These are phyloP conservation scores for Flexamia atlantica DNA, from an alignment of 2,888 invertebrate species.

Conservation along the genomic window DNA sequence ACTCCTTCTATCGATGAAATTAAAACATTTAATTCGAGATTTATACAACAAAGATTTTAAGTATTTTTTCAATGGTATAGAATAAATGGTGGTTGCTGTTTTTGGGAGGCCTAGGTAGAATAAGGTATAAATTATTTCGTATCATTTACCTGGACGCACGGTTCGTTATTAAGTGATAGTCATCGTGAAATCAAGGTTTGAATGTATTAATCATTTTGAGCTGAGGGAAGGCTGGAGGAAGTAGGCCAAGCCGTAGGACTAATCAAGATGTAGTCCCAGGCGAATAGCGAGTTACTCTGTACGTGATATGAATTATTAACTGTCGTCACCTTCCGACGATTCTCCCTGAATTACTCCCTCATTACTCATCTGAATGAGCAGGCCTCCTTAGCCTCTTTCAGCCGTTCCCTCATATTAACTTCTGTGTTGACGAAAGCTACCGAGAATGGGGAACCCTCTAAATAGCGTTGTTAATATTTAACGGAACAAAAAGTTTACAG, in stretches of 20 bases:
- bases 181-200: not conserved
- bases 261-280: constrained; percentile 28
- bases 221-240: not conserved
- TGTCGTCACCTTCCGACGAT: constrained; percentile 33
- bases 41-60: too few species aligned
- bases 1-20: too few species aligned
- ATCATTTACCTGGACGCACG: too few species aligned
- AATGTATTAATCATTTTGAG: not conserved
- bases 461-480: too few species aligned
- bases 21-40: too few species aligned
- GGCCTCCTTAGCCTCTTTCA: not conserved
- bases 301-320: constrained; percentile 41
- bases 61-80: too few species aligned
- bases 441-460: too few species aligned
- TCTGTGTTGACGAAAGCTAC: too few species aligned
- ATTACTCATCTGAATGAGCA: constrained; percentile 13
- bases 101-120: too few species aligned
- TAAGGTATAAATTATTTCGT: too few species aligned
- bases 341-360: constrained; percentile 27
- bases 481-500: too few species aligned
- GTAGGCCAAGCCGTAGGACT: constrained; percentile 25
- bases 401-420: not conserved
- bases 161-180: not conserved
- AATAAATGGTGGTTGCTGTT: too few species aligned
- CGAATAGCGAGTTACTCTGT: constrained; percentile 32